These are phyloP conservation scores for Phenganax marumi DNA, from an alignment of 92 coral and sea anemone genomes.

Conservation along the genomic window DNA sequence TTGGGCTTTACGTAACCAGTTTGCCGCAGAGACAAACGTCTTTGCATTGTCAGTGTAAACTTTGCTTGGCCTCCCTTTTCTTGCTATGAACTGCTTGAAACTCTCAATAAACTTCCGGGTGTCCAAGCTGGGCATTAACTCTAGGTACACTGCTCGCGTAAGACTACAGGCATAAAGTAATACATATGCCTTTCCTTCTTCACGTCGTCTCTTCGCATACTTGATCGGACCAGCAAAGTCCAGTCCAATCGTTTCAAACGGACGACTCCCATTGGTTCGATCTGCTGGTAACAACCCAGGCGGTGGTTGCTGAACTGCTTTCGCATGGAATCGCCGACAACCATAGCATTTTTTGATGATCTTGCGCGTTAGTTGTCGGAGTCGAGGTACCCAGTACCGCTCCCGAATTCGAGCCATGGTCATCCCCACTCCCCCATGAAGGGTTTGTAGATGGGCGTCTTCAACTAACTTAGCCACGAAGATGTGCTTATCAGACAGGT, in stretches of 20 bases:
- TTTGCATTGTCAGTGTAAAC: background rate
- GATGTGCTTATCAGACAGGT: background rate
- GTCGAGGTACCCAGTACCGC: conserved; percentile 1
- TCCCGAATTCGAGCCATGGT: background rate
- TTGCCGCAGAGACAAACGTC: background rate
- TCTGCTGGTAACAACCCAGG: background rate
- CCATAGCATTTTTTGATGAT: conserved; percentile 21
- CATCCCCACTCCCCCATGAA: conserved; percentile 16
- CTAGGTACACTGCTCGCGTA: background rate
- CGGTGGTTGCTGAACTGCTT: background rate
- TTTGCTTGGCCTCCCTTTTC: no score
- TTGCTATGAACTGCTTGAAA: background rate
- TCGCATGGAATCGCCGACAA: conserved; percentile 22
- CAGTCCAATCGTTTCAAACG: background rate
- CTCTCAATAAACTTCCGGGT: background rate
- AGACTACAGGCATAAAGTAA: background rate
- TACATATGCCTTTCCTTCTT: background rate
- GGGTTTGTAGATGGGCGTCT: conserved; percentile 3
- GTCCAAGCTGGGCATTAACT: background rate
- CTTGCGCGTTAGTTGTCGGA: conserved; percentile 5
- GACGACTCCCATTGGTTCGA: background rate
- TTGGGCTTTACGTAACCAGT: background rate
- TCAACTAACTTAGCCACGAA: conserved; percentile 3
- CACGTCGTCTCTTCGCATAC: background rate
- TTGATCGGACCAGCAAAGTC: background rate